These are phyloP conservation scores for Mionectes macconnelli DNA, from an alignment of 2,113 vertebrate genomes.

Conservation along the genomic window DNA sequence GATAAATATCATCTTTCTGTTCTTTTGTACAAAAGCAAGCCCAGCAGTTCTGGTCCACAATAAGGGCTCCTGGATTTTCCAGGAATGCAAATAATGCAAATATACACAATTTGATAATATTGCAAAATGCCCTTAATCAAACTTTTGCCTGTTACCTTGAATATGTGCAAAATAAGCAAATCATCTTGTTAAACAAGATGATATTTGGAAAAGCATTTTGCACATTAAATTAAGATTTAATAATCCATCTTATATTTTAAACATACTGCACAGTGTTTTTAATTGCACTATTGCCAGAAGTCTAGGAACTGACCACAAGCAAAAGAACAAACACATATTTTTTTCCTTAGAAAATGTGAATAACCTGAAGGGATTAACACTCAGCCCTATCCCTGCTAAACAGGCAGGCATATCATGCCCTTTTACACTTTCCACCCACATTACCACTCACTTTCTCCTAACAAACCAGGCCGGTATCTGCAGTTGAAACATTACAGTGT, in stretches of 20 bases:
- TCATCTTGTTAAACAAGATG: not conserved
- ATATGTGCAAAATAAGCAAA: not conserved
- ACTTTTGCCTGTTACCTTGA: not conserved
- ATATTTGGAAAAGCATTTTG: not conserved
- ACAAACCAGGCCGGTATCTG: not conserved
- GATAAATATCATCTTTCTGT: not conserved
- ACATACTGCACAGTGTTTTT: not conserved
- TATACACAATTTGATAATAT: not conserved
- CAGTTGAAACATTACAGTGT: not conserved
- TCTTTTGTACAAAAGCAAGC: not conserved
- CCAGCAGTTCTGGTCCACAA: not conserved
- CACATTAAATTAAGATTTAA: not conserved
- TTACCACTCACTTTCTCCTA: not conserved
- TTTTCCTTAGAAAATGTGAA: not conserved
- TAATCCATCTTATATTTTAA: not conserved
- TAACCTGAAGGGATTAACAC: not conserved
- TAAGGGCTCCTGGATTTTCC: not conserved
- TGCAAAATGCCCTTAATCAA: not conserved
- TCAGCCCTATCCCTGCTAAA: not conserved
- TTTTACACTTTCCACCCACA: not conserved
- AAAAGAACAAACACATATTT: not conserved
- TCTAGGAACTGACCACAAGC: not conserved
- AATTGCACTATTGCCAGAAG: not conserved
- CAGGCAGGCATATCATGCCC: not conserved
- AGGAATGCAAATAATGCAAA: not conserved